Conservation (phyloP, 1,140 invertebrate genomes). For the Drosophila cardini region DNA sequence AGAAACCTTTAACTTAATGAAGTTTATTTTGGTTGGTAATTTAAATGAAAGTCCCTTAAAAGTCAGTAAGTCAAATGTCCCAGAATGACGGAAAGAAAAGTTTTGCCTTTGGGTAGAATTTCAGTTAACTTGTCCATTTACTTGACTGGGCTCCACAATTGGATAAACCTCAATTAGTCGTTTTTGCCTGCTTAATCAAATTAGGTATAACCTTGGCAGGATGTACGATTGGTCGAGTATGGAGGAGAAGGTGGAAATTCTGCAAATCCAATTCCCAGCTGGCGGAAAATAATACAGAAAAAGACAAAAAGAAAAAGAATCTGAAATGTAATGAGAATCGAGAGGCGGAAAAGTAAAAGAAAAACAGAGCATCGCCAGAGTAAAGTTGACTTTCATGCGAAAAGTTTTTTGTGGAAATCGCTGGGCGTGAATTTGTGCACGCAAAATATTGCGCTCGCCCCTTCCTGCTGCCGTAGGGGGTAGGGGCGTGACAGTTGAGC, state of each 20-base stretch:
- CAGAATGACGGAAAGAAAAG: background rate
- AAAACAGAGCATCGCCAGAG: constrained; percentile 41
- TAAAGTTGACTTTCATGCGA: constrained; percentile 77
- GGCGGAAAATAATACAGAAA: constrained; percentile 73
- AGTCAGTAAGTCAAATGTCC: constrained; percentile 13
- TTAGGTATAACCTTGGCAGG: constrained; percentile 50
- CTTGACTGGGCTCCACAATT: constrained; percentile 53
- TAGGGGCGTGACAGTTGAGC: background rate
- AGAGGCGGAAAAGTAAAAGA: constrained; percentile 31
- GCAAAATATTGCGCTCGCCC: constrained; percentile 1
- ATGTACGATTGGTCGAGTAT: constrained; percentile 17
- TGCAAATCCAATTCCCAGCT: constrained; percentile 64
- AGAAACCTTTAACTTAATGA: background rate
- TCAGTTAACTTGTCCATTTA: constrained; percentile 23
- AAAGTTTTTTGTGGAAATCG: constrained; percentile 70
- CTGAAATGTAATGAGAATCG: constrained; percentile 55
- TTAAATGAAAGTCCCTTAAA: constrained; percentile 8
- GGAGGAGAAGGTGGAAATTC: constrained; percentile 30
- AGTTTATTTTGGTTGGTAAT: background rate
- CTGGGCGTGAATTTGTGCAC: constrained; percentile 56
- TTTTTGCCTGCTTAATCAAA: constrained; percentile 69
- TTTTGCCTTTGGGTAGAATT: constrained; percentile 20
- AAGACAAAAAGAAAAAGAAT: constrained; percentile 48
- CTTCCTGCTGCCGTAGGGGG: background rate
- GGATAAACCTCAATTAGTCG: constrained; percentile 78